Evolutionary conservation across 2,888 invertebrate genomes (phyloP).

Genomic region (Coenonympha glycerion): DNA sequence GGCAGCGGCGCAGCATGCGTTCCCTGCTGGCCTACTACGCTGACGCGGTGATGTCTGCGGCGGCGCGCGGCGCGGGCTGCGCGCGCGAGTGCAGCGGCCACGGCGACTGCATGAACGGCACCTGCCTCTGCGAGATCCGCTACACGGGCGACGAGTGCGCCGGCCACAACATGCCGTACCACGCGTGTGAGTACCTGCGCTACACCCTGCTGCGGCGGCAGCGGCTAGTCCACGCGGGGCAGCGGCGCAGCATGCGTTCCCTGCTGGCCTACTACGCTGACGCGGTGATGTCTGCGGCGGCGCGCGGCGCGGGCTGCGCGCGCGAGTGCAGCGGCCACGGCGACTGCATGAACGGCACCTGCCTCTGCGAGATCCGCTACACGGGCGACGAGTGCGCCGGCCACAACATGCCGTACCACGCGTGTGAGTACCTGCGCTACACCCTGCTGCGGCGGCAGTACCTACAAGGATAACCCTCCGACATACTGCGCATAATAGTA

Average conservation of each 20-base stretch:
- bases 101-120: constrained; percentile 93
- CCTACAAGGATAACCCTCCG: constrained; percentile 67
- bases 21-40: constrained; percentile 69
- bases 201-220: constrained; percentile 33
- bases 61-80: constrained; percentile 74
- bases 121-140: constrained; percentile 92
- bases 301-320: constrained; percentile 76
- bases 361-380: constrained; percentile 92
- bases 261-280: constrained; percentile 69
- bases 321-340: constrained; percentile 91
- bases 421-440: constrained; percentile 45
- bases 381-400: constrained; percentile 89
- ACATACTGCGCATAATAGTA: constrained; percentile 72
- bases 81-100: constrained; percentile 89
- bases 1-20: constrained; percentile 58
- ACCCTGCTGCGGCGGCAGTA: constrained; percentile 39
- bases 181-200: constrained; percentile 58
- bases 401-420: constrained; percentile 88
- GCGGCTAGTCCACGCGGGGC: constrained; percentile 52
- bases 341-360: constrained; percentile 93
- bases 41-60: constrained; percentile 65
- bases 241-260: constrained; percentile 59
- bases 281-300: constrained; percentile 63
- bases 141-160: constrained; percentile 90
- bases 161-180: constrained; percentile 88